A percentile compares a stretch with the other conserved stretches of the same genome.
phyloP scores from a whole-genome alignment of 2,113 vertebrate species.

The Strigops habroptila region DNA sequence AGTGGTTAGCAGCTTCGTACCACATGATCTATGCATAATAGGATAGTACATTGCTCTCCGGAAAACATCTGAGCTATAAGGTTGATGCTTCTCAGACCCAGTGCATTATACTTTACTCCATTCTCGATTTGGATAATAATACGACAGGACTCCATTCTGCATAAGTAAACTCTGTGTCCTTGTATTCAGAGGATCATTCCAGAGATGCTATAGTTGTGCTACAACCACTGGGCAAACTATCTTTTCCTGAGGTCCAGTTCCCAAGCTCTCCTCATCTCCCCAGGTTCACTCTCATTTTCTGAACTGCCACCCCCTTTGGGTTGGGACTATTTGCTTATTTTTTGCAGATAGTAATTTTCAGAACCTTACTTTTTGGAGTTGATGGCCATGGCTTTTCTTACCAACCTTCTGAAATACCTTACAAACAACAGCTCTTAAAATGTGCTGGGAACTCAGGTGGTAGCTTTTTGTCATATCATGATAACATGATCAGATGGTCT shows the following conservation, averaged over 20 bases:
- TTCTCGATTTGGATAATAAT: background rate
- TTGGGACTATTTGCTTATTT: background rate
- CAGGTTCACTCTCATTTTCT: background rate
- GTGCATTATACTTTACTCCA: background rate
- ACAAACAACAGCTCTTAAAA: background rate
- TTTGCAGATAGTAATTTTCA: background rate
- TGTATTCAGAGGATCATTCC: background rate
- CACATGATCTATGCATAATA: background rate
- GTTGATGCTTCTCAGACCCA: background rate
- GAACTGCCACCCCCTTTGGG: background rate
- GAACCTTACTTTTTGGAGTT: background rate
- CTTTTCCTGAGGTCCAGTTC: background rate
- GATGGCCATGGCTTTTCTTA: background rate
- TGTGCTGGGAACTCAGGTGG: background rate
- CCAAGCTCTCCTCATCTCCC: background rate
- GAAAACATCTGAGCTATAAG: background rate
- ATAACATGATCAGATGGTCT: background rate
- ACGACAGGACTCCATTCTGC: background rate
- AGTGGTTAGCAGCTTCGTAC: slow-evolving; percentile 65
- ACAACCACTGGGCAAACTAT: background rate
- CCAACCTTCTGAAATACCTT: background rate
- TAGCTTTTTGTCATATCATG: background rate
- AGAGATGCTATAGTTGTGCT: background rate
- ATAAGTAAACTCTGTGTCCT: background rate
- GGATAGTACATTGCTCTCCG: background rate